Conservation (phyloP, 2,797 vertebrate species). For the Eulemur rubriventer region DNA sequence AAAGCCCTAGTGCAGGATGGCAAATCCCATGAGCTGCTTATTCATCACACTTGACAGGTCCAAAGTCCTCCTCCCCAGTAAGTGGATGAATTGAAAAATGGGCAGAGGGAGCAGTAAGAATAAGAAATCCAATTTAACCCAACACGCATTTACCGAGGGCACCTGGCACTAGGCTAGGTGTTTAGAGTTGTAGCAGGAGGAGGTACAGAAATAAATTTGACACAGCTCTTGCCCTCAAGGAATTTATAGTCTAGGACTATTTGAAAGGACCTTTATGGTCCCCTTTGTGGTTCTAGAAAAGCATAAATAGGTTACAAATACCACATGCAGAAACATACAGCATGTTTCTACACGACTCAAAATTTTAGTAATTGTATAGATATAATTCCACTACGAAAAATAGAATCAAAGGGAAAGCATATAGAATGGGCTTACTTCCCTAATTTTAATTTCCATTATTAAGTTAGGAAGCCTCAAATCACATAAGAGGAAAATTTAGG, state of each 20-base stretch:
- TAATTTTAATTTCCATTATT: conserved; percentile 30
- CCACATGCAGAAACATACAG: background rate
- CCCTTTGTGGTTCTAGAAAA: conserved; percentile 31
- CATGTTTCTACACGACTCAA: conserved; percentile 29
- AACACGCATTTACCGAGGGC: background rate
- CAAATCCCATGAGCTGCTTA: conserved; percentile 27
- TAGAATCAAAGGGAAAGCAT: conserved; percentile 29
- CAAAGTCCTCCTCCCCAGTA: background rate
- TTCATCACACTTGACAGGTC: background rate
- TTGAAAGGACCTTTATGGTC: background rate
- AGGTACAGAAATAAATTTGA: background rate
- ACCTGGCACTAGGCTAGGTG: background rate
- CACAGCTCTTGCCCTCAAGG: conserved; percentile 3
- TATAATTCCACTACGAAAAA: conserved; percentile 34
- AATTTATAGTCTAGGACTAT: background rate
- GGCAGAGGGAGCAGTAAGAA: background rate
- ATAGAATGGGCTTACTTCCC: background rate
- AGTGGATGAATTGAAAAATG: background rate
- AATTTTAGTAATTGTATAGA: background rate
- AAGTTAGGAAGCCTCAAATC: background rate
- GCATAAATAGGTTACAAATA: conserved; percentile 34
- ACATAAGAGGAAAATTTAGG: background rate
- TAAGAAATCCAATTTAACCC: background rate
- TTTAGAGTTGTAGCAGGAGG: background rate
- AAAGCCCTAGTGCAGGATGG: background rate